These are phyloP conservation scores for Toxotes lorentzi DNA, from an alignment of 2,797 vertebrate species.

Conservation along the genomic window DNA sequence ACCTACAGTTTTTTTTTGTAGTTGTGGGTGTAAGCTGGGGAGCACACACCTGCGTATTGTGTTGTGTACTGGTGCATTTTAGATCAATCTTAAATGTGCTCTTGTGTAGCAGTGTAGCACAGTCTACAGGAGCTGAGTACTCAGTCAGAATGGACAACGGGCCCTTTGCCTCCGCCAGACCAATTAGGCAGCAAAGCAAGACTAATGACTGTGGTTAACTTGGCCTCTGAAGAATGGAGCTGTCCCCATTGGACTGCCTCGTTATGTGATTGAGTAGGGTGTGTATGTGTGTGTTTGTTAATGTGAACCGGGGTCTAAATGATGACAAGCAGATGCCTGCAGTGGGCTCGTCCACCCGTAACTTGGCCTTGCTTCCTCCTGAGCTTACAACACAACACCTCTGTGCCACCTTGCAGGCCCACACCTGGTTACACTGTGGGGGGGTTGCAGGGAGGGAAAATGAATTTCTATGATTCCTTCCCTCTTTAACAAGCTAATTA, in stretches of 20 bases:
- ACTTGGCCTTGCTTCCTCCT: conserved; percentile 48
- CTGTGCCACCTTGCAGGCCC: conserved; percentile 49
- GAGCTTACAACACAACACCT: conserved; percentile 59
- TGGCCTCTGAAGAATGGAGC: conserved; percentile 80
- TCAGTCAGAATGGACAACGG: conserved; percentile 76
- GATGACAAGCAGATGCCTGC: conserved; percentile 78
- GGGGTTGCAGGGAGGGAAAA: conserved; percentile 52
- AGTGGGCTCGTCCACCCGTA: conserved; percentile 58
- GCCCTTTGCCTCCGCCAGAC: conserved; percentile 71
- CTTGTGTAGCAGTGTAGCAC: conserved; percentile 24
- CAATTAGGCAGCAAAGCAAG: conserved; percentile 85
- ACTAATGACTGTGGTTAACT: conserved; percentile 82
- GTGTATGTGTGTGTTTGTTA: conserved; percentile 63
- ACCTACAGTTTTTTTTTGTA: conserved; percentile 22
- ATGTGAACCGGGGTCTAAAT: conserved; percentile 64
- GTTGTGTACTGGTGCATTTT: conserved; percentile 42
- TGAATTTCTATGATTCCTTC: conserved; percentile 75
- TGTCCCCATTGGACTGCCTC: conserved; percentile 72
- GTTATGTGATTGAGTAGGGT: conserved; percentile 74
- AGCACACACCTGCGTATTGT: conserved; percentile 19
- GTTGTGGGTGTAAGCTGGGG: conserved; percentile 20
- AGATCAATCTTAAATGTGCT: conserved; percentile 48
- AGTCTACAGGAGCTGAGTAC: conserved; percentile 74
- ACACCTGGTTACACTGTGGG: conserved; percentile 68
- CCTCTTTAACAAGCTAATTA: conserved; percentile 87